Conservation (phyloP, 2,888 invertebrate genomes). For the Dinocampus coccinellae region DNA sequence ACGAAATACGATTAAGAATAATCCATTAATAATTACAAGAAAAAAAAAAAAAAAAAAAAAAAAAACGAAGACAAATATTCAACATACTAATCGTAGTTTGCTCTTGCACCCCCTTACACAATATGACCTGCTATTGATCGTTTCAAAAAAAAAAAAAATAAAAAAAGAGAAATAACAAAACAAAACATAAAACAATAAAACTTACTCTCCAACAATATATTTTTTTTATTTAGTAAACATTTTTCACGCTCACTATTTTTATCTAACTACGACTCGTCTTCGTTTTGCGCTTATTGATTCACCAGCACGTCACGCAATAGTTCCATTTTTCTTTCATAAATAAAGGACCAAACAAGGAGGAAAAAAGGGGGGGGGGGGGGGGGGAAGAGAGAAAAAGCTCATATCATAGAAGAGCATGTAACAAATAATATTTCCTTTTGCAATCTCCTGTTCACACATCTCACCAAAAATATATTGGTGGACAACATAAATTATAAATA, state of each 20-base stretch:
- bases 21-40: slow-evolving; percentile 63
- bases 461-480: slow-evolving; percentile 39
- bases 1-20: slow-evolving; percentile 62
- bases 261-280: slow-evolving; percentile 7
- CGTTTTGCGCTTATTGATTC: slow-evolving; percentile 26
- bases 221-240: slow-evolving; percentile 7
- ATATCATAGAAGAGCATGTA: slow-evolving; percentile 18
- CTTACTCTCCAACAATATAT: slow-evolving; percentile 1
- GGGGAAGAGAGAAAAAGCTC: slow-evolving; percentile 21
- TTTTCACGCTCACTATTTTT: slow-evolving; percentile 18
- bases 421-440: slow-evolving; percentile 34
- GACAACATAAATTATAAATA: slow-evolving; percentile 40
- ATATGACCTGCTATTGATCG: slow-evolving; percentile 8
- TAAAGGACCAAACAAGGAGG: slow-evolving; percentile 32
- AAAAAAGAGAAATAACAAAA: background rate
- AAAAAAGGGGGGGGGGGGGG: slow-evolving; percentile 12
- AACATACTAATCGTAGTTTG: slow-evolving; percentile 51
- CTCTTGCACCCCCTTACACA: slow-evolving; percentile 43
- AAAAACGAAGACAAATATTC: slow-evolving; percentile 52
- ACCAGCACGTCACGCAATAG: slow-evolving; percentile 12
- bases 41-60: slow-evolving; percentile 58
- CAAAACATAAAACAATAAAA: background rate
- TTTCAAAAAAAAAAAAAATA: background rate
- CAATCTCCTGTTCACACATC: slow-evolving; percentile 20
- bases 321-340: slow-evolving; percentile 30